Evolutionary conservation across 1,140 invertebrate species (phyloP).

Genomic region (Coelopa frigida): DNA sequence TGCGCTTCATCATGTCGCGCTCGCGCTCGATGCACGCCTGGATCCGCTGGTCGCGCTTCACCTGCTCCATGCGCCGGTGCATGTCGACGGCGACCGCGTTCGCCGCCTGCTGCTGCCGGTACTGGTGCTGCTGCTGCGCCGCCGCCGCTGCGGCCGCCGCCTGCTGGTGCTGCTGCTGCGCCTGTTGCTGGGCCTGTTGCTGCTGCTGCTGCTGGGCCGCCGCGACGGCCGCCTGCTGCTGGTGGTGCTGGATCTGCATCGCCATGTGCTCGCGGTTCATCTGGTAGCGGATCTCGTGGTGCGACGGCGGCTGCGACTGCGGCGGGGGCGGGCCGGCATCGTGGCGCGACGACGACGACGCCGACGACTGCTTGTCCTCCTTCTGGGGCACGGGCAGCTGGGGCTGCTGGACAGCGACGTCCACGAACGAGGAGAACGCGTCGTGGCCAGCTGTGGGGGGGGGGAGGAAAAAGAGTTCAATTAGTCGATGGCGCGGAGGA

Average conservation of each 20-base stretch:
- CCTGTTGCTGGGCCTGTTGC: conserved; percentile 19
- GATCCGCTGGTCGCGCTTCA: conserved; percentile 29
- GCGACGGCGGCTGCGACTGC: conserved; percentile 18
- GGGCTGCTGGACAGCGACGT: conserved; percentile 77
- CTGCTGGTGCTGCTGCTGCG: conserved; percentile 19
- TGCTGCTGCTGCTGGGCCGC: conserved; percentile 17
- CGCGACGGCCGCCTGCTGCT: conserved; percentile 23
- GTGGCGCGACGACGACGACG: neutral
- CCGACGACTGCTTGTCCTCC: conserved; percentile 33
- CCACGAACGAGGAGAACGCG: conserved; percentile 76
- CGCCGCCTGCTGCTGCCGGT: conserved; percentile 27
- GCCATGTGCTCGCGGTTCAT: conserved; percentile 21
- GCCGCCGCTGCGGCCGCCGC: conserved; percentile 20
- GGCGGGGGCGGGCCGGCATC: neutral
- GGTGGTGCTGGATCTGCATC: conserved; percentile 10
- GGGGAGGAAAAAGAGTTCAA: neutral
- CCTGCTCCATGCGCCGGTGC: conserved; percentile 26
- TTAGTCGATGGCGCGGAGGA: neutral
- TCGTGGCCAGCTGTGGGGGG: conserved; percentile 58
- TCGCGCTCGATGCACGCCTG: conserved; percentile 22
- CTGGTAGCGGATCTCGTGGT: conserved; percentile 36
- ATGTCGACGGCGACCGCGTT: conserved; percentile 23
- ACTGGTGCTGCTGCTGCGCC: conserved; percentile 32
- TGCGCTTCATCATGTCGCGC: conserved; percentile 22
- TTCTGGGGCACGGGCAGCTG: conserved; percentile 68